Evolutionary conservation across 2,113 vertebrate genomes (phyloP), one percentile per base, ranked within the genome.

Genomic region (Ardeotis arabs): DNA sequence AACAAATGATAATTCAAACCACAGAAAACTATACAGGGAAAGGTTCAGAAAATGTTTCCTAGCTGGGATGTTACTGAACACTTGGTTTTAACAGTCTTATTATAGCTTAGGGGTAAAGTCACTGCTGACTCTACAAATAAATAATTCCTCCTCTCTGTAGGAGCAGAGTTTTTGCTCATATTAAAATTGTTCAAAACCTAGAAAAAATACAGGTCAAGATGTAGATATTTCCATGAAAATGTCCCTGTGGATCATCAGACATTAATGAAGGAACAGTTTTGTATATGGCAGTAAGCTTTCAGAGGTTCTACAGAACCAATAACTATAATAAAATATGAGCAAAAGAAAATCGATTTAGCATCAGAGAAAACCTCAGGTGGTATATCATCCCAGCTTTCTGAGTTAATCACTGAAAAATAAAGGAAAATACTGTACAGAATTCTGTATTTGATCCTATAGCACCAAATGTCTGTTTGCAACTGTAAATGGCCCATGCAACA

Each of bases 271-370:
- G 39, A 84, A 81, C 3, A 33, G 14, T 58, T 94, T 79, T 49
- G 39, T 27, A 50, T 41, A 58, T 15, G 49, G 37, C 10, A 8
- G 55, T 82, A 91, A 93, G 58, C 8, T 91, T 96, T 91, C 87
- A 55, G 90, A 90, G 55, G 41, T 76, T 87, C 62, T 82, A 82
- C 45, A 72, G 84, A 90, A 87, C 73, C 69, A 87, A 56, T 87
- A 94, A 82, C 6, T 19, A 35, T 68, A 93, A 84, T 81, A 97
- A 92, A 94, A 86, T 81, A 88, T 29, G 33, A 86, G 63, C 80
- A 87, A 89, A 59, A 82, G 45, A 84, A 96, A 96, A 95, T 87
- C 64, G 89, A 92, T 95, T 89, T 91, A 92, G 25, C 73, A 91
- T 89, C 92, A 87, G 58, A 93, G 77, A 67, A 95, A 91, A 93